A percentile compares a stretch with the other conserved stretches of the same genome.
Evolutionary conservation across 2,113 vertebrate species (phyloP).

Genomic region (Camelus dromedarius): DNA sequence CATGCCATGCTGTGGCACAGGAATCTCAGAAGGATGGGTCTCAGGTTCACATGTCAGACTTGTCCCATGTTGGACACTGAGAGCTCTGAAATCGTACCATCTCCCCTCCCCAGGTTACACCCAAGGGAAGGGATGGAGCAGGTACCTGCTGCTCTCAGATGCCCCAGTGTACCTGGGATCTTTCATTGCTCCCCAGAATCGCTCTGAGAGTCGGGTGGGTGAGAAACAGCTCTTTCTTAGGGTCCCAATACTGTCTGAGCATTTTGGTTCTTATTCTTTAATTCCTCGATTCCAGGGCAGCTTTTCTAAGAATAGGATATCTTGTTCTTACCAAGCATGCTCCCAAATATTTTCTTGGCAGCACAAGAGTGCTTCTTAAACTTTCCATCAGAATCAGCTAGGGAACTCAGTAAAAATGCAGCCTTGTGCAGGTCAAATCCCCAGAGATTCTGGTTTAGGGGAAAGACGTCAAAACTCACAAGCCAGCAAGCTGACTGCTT

Average conservation of each 20-base stretch:
- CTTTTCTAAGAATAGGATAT: neutral
- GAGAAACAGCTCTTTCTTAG: neutral
- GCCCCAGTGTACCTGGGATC: neutral
- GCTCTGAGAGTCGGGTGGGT: neutral
- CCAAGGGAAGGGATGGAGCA: neutral
- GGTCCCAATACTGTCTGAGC: neutral
- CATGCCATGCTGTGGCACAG: rapidly evolving
- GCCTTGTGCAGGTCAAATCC: neutral
- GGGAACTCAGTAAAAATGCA: neutral
- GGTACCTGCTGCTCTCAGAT: neutral
- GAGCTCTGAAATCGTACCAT: neutral
- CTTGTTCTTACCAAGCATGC: neutral
- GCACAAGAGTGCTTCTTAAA: neutral
- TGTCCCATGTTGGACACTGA: neutral
- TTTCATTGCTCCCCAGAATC: neutral
- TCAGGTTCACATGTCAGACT: neutral
- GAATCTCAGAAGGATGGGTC: neutral
- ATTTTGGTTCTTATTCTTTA: neutral
- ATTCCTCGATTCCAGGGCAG: neutral
- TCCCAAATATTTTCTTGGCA: neutral
- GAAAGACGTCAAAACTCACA: neutral
- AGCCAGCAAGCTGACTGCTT: neutral
- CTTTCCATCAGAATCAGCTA: neutral
- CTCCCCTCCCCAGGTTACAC: neutral
- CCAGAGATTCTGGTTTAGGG: neutral